These are phyloP conservation scores for Caenorhabditis auriculariae DNA, from an alignment of 2,888 invertebrate genomes.

Conservation along the genomic window DNA sequence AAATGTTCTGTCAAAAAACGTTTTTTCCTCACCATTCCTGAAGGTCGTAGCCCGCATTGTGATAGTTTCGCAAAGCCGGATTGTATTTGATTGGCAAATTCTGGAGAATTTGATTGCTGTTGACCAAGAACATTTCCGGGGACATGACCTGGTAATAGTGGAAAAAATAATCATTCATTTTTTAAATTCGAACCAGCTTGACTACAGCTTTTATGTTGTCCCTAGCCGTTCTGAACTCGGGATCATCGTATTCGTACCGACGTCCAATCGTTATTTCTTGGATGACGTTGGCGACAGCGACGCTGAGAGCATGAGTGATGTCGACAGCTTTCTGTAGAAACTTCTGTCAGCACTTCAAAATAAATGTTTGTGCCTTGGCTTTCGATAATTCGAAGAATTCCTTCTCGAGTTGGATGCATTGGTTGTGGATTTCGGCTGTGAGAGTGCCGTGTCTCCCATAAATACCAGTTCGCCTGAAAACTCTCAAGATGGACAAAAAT, in stretches of 20 bases:
- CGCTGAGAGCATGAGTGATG: slow-evolving; percentile 42
- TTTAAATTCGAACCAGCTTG: slow-evolving; percentile 28
- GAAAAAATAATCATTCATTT: not conserved
- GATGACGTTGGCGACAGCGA: slow-evolving; percentile 61
- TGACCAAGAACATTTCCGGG: slow-evolving; percentile 46
- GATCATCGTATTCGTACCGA: slow-evolving; percentile 45
- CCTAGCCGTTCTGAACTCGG: slow-evolving; percentile 42
- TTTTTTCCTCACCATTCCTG: slow-evolving; percentile 45
- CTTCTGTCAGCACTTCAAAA: no score
- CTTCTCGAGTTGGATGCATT: not conserved
- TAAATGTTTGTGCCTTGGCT: not conserved
- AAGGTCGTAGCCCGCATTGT: slow-evolving; percentile 49
- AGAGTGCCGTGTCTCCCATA: slow-evolving; percentile 17
- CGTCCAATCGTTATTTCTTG: slow-evolving; percentile 60
- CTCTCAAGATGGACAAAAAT: not conserved
- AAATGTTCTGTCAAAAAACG: slow-evolving; percentile 3
- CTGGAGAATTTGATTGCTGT: slow-evolving; percentile 47
- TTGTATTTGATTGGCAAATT: slow-evolving; percentile 35
- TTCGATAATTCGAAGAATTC: not conserved
- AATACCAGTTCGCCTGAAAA: slow-evolving; percentile 10
- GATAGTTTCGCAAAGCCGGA: slow-evolving; percentile 40
- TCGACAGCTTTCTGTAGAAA: slow-evolving; percentile 27
- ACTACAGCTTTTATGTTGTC: slow-evolving; percentile 29
- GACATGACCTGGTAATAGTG: slow-evolving; percentile 28
- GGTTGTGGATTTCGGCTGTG: not conserved